These are phyloP conservation scores for Orthosia incerta DNA, from an alignment of 2,888 invertebrate genomes.

Conservation along the genomic window DNA sequence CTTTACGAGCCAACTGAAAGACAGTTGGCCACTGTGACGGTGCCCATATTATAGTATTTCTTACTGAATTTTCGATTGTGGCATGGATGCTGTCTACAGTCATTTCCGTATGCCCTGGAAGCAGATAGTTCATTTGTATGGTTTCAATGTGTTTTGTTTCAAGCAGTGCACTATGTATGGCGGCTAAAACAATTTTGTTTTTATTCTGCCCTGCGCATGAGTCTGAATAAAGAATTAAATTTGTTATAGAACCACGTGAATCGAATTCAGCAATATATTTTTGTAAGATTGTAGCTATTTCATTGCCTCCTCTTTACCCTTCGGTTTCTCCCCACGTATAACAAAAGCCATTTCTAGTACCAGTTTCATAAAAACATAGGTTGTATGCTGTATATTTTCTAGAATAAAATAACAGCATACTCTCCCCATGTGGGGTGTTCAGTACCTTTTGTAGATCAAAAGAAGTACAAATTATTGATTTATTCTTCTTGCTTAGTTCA, in stretches of 20 bases:
- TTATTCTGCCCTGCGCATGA: slow-evolving; percentile 51
- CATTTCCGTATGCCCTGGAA: slow-evolving; percentile 66
- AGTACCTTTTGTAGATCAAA: slow-evolving; percentile 20
- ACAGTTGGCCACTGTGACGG: slow-evolving; percentile 61
- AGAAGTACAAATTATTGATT: slow-evolving; percentile 19
- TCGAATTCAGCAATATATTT: slow-evolving; percentile 24
- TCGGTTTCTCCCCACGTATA: slow-evolving; percentile 4
- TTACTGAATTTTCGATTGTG: slow-evolving; percentile 54
- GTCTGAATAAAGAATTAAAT: slow-evolving; percentile 6
- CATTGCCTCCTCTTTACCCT: slow-evolving; percentile 11
- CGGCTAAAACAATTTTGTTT: slow-evolving; percentile 63
- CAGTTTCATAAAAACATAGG: slow-evolving; percentile 33
- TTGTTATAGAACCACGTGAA: not conserved
- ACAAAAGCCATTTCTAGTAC: slow-evolving; percentile 19
- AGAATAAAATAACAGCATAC: slow-evolving; percentile 27
- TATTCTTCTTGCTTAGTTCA: slow-evolving; percentile 45
- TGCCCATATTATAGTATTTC: slow-evolving; percentile 56
- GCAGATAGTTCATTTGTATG: slow-evolving; percentile 64
- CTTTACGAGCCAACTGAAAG: slow-evolving; percentile 30
- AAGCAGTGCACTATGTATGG: slow-evolving; percentile 47
- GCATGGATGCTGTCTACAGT: slow-evolving; percentile 60
- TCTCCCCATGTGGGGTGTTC: slow-evolving; percentile 14
- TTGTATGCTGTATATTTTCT: slow-evolving; percentile 27
- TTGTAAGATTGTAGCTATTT: slow-evolving; percentile 22
- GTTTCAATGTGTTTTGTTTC: slow-evolving; percentile 42